Conservation (phyloP, 2,797 vertebrate species). For the Poecilia picta region DNA sequence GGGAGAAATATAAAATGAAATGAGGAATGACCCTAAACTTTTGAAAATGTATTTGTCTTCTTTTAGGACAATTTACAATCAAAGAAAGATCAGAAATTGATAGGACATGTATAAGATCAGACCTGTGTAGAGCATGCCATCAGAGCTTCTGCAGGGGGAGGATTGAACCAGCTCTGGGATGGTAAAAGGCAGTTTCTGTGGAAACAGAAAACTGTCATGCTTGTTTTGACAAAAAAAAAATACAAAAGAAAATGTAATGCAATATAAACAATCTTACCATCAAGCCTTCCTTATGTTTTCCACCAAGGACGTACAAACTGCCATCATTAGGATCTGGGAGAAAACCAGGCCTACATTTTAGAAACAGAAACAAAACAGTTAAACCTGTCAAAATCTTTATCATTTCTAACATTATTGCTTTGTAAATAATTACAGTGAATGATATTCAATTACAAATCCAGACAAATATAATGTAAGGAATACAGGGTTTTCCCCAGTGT, state of each 20-base stretch:
- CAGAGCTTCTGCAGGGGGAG: slow-evolving; percentile 95
- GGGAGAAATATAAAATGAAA: background rate
- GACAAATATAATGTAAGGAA: background rate
- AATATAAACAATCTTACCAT: slow-evolving; percentile 82
- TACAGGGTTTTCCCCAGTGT: too few species aligned
- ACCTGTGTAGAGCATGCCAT: slow-evolving; percentile 96
- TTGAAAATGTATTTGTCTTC: background rate
- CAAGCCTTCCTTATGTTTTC: slow-evolving; percentile 91
- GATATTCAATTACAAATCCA: background rate
- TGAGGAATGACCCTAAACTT: background rate
- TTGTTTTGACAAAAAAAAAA: background rate
- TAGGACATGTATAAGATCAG: slow-evolving; percentile 5
- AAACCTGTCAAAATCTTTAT: background rate
- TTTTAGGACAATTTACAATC: background rate
- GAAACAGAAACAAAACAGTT: background rate
- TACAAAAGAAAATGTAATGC: slow-evolving; percentile 4
- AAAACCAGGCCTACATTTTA: slow-evolving; percentile 85
- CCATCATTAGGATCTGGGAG: slow-evolving; percentile 96
- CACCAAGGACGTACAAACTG: slow-evolving; percentile 92
- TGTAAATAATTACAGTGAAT: background rate
- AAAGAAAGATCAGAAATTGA: background rate
- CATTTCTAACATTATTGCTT: background rate
- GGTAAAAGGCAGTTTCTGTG: slow-evolving; percentile 93
- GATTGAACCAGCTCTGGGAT: slow-evolving; percentile 97
- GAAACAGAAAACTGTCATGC: slow-evolving; percentile 25